A percentile compares a stretch with the other conserved stretches of the same genome.
These are phyloP conservation scores for Lepisosteus oculatus DNA, from an alignment of 2,113 vertebrate genomes.

Conservation along the genomic window DNA sequence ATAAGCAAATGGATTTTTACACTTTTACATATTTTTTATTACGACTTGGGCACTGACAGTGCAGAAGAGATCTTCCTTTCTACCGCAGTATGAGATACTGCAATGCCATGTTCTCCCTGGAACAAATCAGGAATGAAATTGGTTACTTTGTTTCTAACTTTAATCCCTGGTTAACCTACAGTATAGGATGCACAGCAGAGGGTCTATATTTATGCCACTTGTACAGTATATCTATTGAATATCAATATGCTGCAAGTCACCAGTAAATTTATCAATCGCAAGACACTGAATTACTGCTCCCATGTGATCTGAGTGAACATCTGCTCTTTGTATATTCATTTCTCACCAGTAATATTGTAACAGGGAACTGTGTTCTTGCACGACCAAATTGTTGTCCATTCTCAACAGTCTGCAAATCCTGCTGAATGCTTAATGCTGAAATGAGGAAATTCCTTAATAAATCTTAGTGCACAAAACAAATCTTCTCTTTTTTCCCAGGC, in stretches of 20 bases:
- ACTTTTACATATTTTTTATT: slow-evolving; percentile 20
- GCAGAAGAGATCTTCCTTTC: slow-evolving; percentile 1
- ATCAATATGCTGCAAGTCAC: slow-evolving; percentile 36
- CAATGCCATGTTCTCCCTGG: slow-evolving; percentile 32
- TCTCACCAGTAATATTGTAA: background rate
- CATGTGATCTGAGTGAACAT: background rate
- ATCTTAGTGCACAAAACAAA: no score
- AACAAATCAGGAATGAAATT: slow-evolving; percentile 69
- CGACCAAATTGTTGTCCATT: no score
- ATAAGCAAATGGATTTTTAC: slow-evolving; percentile 32
- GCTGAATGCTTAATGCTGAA: no score
- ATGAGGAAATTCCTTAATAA: no score
- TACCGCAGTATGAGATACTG: slow-evolving; percentile 44
- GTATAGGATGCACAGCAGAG: slow-evolving; percentile 26
- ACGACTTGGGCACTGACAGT: slow-evolving; percentile 5
- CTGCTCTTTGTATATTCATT: background rate
- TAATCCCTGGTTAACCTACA: slow-evolving; percentile 59
- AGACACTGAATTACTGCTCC: slow-evolving; percentile 11
- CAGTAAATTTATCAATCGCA: slow-evolving; percentile 14
- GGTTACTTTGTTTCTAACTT: slow-evolving; percentile 61
- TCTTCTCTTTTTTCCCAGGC: no score
- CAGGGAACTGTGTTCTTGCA: background rate
- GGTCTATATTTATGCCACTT: slow-evolving; percentile 30
- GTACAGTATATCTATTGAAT: slow-evolving; percentile 21
- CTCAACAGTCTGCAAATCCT: no score